Conservation (phyloP, 2,888 invertebrate species). For the Sthenelais limicola region DNA sequence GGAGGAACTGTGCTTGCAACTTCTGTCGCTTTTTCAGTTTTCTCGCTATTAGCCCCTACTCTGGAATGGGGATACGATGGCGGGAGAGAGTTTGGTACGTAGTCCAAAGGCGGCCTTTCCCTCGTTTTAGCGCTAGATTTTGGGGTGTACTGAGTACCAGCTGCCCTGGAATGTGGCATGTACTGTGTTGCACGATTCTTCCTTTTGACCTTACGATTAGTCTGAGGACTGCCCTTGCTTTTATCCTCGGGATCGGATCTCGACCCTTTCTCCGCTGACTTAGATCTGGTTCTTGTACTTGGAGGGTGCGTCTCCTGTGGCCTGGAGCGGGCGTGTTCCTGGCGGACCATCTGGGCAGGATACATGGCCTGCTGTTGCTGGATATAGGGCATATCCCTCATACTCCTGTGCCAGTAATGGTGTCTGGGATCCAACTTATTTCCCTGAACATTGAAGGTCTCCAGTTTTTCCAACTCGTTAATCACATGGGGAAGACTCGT, state of each 20-base stretch:
- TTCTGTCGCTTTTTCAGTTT: not conserved
- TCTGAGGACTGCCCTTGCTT: constrained; percentile 1
- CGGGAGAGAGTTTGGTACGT: constrained; percentile 29
- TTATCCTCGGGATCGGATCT: not conserved
- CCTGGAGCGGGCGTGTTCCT: constrained; percentile 3
- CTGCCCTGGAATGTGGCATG: constrained; percentile 33
- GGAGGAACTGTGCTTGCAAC: not conserved
- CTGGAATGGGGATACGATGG: constrained; percentile 22
- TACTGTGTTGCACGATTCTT: constrained; percentile 31
- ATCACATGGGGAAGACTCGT: constrained; percentile 62
- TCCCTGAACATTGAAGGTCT: constrained; percentile 65
- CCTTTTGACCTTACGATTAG: not conserved
- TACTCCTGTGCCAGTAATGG: not conserved
- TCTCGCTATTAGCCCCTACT: constrained; percentile 1
- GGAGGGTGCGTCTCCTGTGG: constrained; percentile 9
- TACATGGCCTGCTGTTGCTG: constrained; percentile 10
- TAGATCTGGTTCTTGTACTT: not conserved
- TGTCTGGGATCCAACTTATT: constrained; percentile 53
- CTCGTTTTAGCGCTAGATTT: constrained; percentile 34
- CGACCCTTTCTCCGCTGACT: not conserved
- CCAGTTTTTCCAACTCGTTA: constrained; percentile 62
- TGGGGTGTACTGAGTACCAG: constrained; percentile 39
- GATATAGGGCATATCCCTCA: not conserved
- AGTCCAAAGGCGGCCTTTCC: constrained; percentile 43
- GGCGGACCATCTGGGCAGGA: constrained; percentile 23